A percentile compares a stretch with the other conserved stretches of the same genome.
These are phyloP conservation scores for Dryobota labecula DNA, from an alignment of 2,888 invertebrate genomes.

Conservation along the genomic window DNA sequence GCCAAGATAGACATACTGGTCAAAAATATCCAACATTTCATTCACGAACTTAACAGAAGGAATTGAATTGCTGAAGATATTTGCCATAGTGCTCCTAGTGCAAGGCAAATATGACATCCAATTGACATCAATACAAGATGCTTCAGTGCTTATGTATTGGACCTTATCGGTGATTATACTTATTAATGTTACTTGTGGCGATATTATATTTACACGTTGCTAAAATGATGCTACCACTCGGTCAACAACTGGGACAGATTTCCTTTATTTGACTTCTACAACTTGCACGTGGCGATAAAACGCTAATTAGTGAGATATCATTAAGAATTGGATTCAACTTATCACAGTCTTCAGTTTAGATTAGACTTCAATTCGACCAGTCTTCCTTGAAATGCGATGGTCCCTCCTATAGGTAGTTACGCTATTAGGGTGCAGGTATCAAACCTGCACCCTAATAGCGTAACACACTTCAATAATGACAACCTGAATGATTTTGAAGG, in stretches of 20 bases:
- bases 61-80: no score
- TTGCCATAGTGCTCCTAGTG: no score
- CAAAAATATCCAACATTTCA: no score
- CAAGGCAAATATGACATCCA: conserved; percentile 26
- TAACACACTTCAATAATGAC: no score
- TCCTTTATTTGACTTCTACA: conserved; percentile 26
- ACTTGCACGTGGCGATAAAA: conserved; percentile 4
- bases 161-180: conserved; percentile 29
- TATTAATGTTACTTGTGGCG: conserved; percentile 20
- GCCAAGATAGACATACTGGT: no score
- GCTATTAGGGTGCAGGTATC: no score
- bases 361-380: neutral
- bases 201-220: conserved; percentile 29
- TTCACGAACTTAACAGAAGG: no score
- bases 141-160: conserved; percentile 10
- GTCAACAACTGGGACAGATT: conserved; percentile 10
- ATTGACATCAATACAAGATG: conserved; percentile 38
- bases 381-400: neutral
- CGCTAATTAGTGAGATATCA: conserved; percentile 7
- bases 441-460: no score
- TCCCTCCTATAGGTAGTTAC: no score
- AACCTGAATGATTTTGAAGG: no score
- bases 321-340: conserved; percentile 4
- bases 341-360: neutral
- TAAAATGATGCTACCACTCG: conserved; percentile 3